phyloP scores from a whole-genome alignment of 2,113 vertebrate genomes.

The Clupea harengus region DNA sequence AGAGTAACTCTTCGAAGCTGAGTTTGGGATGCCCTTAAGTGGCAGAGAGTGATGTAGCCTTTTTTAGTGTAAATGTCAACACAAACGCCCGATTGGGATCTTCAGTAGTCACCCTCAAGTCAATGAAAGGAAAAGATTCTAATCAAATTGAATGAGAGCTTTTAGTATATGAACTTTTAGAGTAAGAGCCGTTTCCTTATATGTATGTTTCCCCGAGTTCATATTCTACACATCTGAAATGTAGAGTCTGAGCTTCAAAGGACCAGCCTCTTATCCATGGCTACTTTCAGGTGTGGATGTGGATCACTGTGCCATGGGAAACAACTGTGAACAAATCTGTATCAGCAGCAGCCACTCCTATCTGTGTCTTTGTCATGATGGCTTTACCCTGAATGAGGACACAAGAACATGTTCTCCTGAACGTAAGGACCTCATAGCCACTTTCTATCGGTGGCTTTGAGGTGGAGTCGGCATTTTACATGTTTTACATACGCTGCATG shows the following conservation, averaged over 20 bases:
- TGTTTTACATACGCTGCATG: background rate
- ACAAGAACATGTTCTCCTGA: slow-evolving; percentile 64
- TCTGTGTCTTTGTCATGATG: slow-evolving; percentile 63
- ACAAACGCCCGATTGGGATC: background rate
- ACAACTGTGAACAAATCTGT: slow-evolving; percentile 69
- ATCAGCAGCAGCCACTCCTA: slow-evolving; percentile 53
- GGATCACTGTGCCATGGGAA: slow-evolving; percentile 59
- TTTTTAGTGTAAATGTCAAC: background rate
- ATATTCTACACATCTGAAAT: background rate
- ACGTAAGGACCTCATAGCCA: slow-evolving; percentile 64
- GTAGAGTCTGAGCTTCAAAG: background rate
- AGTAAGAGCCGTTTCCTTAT: background rate
- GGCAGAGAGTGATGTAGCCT: background rate
- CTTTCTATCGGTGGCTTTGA: background rate
- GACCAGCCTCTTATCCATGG: slow-evolving; percentile 17
- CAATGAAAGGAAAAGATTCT: background rate
- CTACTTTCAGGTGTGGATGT: slow-evolving; percentile 51
- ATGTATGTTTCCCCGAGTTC: background rate
- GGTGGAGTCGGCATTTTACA: background rate
- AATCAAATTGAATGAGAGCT: too few relatives aligned
- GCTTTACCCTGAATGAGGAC: slow-evolving; percentile 68
- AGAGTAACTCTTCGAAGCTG: background rate
- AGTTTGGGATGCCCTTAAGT: background rate
- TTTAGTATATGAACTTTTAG: too few relatives aligned
- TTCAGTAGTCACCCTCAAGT: slow-evolving; percentile 16